A percentile compares a stretch with the other conserved stretches of the same genome.
These are phyloP conservation scores for Lepidocyrtinus sp. DNA, from an alignment of 2,888 invertebrate genomes.

Conservation along the genomic window DNA sequence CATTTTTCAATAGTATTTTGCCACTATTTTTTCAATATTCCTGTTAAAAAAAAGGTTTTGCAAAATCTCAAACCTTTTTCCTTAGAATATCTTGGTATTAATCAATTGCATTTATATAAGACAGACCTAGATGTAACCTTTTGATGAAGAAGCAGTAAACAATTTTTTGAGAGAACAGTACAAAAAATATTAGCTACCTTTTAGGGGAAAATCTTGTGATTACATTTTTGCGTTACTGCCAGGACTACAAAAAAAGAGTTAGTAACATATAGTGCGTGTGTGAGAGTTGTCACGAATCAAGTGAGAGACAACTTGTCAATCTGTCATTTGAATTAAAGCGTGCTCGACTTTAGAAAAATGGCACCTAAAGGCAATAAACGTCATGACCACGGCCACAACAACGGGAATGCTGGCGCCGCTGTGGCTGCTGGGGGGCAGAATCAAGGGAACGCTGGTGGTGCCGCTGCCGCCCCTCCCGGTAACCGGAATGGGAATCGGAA, in stretches of 20 bases:
- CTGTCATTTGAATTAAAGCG: not conserved
- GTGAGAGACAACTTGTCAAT: not conserved
- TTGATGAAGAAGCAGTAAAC: not conserved
- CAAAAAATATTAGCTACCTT: not conserved
- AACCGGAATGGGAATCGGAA: constrained; percentile 45
- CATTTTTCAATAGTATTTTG: not conserved
- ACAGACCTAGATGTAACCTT: not conserved
- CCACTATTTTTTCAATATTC: not conserved
- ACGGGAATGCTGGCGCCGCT: constrained; percentile 9
- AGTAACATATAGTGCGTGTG: not conserved
- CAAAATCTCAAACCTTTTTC: not conserved
- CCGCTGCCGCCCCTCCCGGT: too few species aligned
- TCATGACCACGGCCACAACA: constrained; percentile 30
- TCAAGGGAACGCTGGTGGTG: constrained; percentile 4
- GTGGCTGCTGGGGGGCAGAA: constrained; percentile 12
- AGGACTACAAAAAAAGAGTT: not conserved
- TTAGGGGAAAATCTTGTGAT: not conserved
- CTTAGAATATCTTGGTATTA: not conserved
- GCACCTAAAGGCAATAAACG: constrained; percentile 44
- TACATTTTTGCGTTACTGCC: not conserved
- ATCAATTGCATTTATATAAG: not conserved
- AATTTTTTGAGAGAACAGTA: not conserved
- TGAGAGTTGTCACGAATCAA: not conserved
- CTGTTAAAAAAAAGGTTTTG: not conserved
- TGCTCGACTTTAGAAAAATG: constrained; percentile 21